Conservation (phyloP, 2,797 vertebrate species). For the Neopelma chrysocephalum region DNA sequence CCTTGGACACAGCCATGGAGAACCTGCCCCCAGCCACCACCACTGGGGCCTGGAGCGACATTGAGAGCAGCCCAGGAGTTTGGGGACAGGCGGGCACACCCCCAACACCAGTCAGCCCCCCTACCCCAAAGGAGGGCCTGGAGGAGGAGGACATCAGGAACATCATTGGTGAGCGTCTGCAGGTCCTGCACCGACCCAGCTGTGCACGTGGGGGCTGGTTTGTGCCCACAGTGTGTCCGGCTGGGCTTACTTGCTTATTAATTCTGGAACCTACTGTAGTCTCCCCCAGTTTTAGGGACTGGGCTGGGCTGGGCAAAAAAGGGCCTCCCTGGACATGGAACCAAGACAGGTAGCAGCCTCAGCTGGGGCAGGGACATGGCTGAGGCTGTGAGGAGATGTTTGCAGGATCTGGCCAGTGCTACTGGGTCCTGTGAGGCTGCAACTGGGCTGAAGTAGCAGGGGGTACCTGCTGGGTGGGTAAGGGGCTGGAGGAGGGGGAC, state of each 20-base stretch:
- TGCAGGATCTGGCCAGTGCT: neutral
- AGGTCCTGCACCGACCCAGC: neutral
- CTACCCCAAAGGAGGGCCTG: constrained; percentile 57
- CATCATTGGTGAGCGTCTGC: constrained; percentile 77
- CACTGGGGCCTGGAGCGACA: neutral
- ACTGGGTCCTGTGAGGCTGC: neutral
- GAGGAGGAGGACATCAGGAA: constrained; percentile 80
- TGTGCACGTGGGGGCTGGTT: fast-evolving
- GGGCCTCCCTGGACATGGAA: neutral
- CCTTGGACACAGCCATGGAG: neutral
- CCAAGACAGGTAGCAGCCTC: neutral
- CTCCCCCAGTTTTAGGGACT: neutral
- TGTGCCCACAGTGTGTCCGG: fast-evolving
- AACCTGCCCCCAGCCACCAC: neutral
- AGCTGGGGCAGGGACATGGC: neutral
- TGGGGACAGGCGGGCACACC: neutral
- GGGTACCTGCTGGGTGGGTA: neutral
- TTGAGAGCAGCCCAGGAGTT: neutral
- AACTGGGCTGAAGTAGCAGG: neutral
- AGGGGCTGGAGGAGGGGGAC: neutral
- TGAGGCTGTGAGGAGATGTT: neutral
- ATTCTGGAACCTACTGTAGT: neutral
- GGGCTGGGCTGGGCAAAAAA: neutral
- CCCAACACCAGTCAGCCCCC: neutral
- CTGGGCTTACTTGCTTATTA: neutral